Percentiles rank a stretch among this genome's conserved stretches.
Conservation (phyloP, 1,140 invertebrate genomes). For the Heliconius congener region DNA sequence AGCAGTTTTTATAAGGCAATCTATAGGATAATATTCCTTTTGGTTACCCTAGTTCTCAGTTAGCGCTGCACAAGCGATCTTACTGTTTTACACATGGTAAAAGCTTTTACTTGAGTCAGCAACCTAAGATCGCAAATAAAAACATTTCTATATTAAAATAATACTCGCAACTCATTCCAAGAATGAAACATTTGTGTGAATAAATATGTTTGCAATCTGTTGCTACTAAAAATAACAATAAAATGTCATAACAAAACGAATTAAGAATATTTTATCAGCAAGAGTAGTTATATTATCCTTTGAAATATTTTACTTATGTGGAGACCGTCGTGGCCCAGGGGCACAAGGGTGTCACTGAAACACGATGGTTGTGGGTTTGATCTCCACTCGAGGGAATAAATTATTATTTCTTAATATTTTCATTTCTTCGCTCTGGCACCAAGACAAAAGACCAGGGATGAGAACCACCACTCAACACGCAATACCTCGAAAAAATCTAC, state of each 20-base stretch:
- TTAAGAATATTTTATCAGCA: background rate
- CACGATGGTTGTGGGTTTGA: too few species aligned
- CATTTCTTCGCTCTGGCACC: too few species aligned
- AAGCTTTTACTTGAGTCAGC: slow-evolving; percentile 33
- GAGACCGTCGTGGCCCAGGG: too few species aligned
- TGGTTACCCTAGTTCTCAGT: slow-evolving; percentile 27
- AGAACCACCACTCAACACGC: too few species aligned
- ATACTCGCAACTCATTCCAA: background rate
- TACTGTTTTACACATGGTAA: slow-evolving; percentile 31
- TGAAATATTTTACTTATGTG: too few species aligned
- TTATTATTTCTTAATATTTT: too few species aligned
- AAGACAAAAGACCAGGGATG: too few species aligned
- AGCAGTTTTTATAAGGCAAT: background rate
- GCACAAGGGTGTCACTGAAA: too few species aligned
- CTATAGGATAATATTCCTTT: background rate
- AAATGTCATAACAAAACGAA: background rate
- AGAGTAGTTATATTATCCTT: background rate
- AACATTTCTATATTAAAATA: background rate
- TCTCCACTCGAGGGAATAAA: too few species aligned
- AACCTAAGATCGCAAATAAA: slow-evolving; percentile 15
- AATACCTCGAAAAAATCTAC: too few species aligned
- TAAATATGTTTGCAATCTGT: background rate
- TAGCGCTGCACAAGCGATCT: slow-evolving; percentile 27
- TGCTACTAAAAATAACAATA: background rate
- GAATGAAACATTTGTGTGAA: background rate